Percentiles rank a stretch among this genome's conserved stretches.
phyloP scores from a whole-genome alignment of 2,888 invertebrate species.

The Agonopterix alstromeriana region DNA sequence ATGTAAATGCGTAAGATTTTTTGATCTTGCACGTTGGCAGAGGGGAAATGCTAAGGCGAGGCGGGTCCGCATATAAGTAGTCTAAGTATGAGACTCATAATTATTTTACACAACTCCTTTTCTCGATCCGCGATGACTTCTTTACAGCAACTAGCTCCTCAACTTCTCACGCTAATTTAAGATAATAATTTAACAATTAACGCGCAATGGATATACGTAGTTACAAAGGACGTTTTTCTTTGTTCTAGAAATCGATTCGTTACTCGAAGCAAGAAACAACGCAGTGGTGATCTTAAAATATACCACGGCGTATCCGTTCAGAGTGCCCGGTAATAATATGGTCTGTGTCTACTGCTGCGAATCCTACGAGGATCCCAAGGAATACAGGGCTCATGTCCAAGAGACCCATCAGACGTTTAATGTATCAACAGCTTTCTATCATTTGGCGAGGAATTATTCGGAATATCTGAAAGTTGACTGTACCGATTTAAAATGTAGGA shows the following conservation, averaged over 20 bases:
- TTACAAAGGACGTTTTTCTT: constrained; percentile 65
- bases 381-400: constrained; percentile 54
- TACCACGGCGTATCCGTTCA: constrained; percentile 66
- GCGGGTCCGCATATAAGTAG: no score
- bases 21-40: no score
- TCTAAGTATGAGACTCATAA: no score
- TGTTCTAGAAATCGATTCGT: constrained; percentile 65
- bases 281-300: constrained; percentile 61
- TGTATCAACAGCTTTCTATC: constrained; percentile 46
- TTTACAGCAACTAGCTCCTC: no score
- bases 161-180: no score
- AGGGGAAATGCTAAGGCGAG: no score
- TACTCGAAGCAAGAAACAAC: constrained; percentile 60
- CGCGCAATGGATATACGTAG: constrained; percentile 13
- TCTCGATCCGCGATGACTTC: no score
- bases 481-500: constrained; percentile 48
- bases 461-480: constrained; percentile 58
- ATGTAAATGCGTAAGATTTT: no score
- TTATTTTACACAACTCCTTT: no score
- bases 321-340: constrained; percentile 55
- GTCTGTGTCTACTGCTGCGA: constrained; percentile 66
- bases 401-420: constrained; percentile 49
- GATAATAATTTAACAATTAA: no score
- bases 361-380: constrained; percentile 40
- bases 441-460: constrained; percentile 49